Conservation (phyloP, 2,797 vertebrate species). For the Amniataba percoides region DNA sequence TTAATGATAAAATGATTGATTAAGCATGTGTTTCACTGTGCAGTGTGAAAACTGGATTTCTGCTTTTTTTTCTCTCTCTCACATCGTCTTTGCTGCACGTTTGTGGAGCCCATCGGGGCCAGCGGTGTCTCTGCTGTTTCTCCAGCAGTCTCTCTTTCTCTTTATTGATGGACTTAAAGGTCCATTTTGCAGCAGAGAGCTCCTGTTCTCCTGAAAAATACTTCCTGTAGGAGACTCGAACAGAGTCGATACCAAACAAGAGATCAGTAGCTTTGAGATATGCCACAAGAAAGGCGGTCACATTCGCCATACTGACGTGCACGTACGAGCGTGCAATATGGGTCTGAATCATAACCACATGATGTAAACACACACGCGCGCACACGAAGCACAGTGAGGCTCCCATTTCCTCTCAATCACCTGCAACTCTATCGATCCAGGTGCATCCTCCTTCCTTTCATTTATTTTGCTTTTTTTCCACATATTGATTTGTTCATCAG, state of each 20-base stretch:
- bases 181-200: constrained; percentile 54
- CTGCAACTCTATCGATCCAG: constrained; percentile 78
- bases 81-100: constrained; percentile 31
- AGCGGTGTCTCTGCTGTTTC: constrained; percentile 40
- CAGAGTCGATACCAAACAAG: constrained; percentile 60
- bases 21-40: constrained; percentile 44
- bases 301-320: constrained; percentile 46
- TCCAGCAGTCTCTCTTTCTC: constrained; percentile 36
- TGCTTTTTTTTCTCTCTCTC: constrained; percentile 28
- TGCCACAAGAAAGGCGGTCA: constrained; percentile 57
- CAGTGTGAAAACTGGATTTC: constrained; percentile 34
- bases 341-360: constrained; percentile 34
- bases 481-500: constrained; percentile 79
- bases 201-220: constrained; percentile 64
- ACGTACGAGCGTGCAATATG: constrained; percentile 20
- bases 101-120: constrained; percentile 27
- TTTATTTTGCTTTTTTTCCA: constrained; percentile 68
- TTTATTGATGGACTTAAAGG: constrained; percentile 71
- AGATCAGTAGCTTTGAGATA: constrained; percentile 58
- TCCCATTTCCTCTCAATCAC: constrained; percentile 77
- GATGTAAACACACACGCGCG: constrained; percentile 40
- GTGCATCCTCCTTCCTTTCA: constrained; percentile 74
- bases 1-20: constrained; percentile 72
- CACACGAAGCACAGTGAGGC: constrained; percentile 37
- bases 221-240: constrained; percentile 65